Base-by-base conservation (phyloP, 2,113 vertebrate genomes). In the Perccottus glenii region DNA sequence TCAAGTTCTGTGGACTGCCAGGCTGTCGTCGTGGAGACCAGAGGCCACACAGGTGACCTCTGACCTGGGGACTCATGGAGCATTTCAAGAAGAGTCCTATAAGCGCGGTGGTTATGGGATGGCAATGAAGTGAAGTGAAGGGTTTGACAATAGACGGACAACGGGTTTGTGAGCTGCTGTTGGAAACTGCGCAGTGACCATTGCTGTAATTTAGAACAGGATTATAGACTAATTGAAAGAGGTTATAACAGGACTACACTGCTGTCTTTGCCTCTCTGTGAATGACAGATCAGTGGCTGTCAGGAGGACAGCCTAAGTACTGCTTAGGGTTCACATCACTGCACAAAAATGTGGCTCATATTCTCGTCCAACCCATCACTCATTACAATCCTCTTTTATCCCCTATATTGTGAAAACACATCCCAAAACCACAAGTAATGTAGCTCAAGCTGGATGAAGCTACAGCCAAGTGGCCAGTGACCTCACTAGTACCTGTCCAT, bases 1-100 rank as follows among this genome's bases (percentile, higher is more conserved):
- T 55, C 52, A 38, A 64, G 64, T 79, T 52, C 82, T 83, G 74
- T 85, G 85, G 84, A 86, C 73, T 82, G 64, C 77, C 64, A 69
- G 76, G 47, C 84, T 73, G 92, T 93, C 66, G 88, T 88, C 90
- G 2, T 91, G 91, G 92, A 85, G 77, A 93, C 92, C 82, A 66
- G 91, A 86, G 91, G 88, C 89, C 89, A 78, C 80, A 81, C 80
- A 81, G 73, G 83, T 85, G 87, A 91, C 89, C 90, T 86, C 81
- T 92, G 90, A 89, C 86, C 84, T 70, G 47, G 60, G 64, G 76
- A 78, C 70, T 74, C 67, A 60, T 49, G 77, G 76, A 79, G 70
- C 53, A 15, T 77, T 76, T 68, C 75, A 68, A 59, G 71, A 64
- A 51, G 71, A 51, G 56, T 55, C 68, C 61, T 85, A 81, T 81